Base-by-base conservation (phyloP, 2,888 invertebrate species). In the Mesorhabditis belari region DNA sequence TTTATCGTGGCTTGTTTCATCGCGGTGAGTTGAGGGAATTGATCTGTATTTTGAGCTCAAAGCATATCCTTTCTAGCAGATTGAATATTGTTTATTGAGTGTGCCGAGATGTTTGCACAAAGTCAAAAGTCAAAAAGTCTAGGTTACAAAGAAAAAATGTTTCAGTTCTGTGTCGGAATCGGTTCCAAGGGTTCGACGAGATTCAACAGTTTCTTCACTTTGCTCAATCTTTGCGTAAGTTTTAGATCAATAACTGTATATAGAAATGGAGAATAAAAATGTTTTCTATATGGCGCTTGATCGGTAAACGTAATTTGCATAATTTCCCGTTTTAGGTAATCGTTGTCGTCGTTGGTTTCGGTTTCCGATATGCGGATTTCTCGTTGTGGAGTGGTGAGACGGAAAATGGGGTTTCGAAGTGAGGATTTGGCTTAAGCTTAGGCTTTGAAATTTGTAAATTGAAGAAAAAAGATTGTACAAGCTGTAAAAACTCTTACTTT, bases 321-420 rank as follows among this genome's bases (percentile, higher is more conserved):
- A n/a, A n/a, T n/a, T n/a, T n/a, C n/a, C n/a, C 12, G 12, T n/a
- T 35, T 35, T 2, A 35, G 44, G 80, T 83, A 21, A 77, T 83
- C 23, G 26, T 73, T 9, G 79, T 82, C 52, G 73, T 81, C 27
- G 77, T 80, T 55, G 69, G 75, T 26, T 85, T 90, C 12, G 92
- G 92, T 0, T 88, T 90, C 79, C 88, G 88, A 81, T 90, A 89
- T 79, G 91, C 91, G 0, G 87, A 91, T 75, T 82, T 87, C 4
- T n/a, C n/a, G 52, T 12, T 19, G 19, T 51, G 52, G 52, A 51
- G 52, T 21, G n/a, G 19, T 17, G 21, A 21, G 6, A 55, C 9
- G 58, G 61, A 23, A 77, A 86, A 28, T 81, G 81, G 5, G 19
- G 82, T 82, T 69, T 71, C 82, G 63, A 82, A 82, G 1, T 78